phyloP scores from a whole-genome alignment of 2,113 vertebrate species.

The Macrotus californicus region DNA sequence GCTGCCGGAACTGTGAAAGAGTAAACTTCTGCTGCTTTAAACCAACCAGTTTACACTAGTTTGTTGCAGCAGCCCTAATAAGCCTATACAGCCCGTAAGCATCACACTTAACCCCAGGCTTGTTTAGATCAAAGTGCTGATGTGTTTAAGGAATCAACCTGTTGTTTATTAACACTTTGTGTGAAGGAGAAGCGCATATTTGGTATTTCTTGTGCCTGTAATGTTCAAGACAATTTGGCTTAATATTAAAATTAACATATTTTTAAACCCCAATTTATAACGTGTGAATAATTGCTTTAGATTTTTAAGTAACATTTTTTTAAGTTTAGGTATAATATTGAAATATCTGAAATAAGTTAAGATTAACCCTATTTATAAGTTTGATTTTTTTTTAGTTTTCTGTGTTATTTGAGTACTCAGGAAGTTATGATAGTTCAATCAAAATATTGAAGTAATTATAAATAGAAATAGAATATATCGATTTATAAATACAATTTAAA shows the following conservation, averaged over 20 bases:
- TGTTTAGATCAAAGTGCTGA: background rate
- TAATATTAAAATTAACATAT: background rate
- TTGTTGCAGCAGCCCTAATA: background rate
- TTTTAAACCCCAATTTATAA: background rate
- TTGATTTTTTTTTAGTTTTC: background rate
- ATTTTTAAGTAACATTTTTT: background rate
- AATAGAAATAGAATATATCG: background rate
- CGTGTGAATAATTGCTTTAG: background rate
- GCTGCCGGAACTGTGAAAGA: background rate
- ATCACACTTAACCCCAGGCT: background rate
- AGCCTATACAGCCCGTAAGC: background rate
- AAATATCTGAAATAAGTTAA: background rate
- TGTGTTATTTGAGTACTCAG: background rate
- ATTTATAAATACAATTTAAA: conserved; percentile 34
- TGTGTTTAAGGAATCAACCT: background rate
- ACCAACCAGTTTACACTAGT: background rate
- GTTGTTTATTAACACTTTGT: background rate
- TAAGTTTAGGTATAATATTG: background rate
- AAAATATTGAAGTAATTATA: background rate
- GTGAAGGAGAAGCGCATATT: background rate
- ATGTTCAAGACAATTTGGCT: background rate
- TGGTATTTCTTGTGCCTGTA: background rate
- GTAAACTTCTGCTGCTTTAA: background rate
- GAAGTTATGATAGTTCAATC: background rate
- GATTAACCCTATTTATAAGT: background rate